Conservation (phyloP, 2,888 invertebrate genomes). For the Dryobotodes eremita region DNA sequence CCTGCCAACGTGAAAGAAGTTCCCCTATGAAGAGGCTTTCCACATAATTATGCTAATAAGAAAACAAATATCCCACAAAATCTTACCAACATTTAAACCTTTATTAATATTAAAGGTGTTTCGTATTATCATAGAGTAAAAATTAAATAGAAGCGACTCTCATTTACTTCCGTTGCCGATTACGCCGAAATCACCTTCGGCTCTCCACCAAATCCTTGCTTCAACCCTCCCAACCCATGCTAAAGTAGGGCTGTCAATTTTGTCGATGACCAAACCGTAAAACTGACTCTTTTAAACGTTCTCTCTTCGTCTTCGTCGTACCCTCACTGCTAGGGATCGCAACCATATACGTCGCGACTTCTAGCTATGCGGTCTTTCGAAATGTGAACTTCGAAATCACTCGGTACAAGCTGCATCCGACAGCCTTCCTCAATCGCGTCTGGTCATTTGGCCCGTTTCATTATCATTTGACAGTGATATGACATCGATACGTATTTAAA, state of each 20-base stretch:
- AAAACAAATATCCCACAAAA: conserved; percentile 45
- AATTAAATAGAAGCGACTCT: conserved; percentile 10
- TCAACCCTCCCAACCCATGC: no score
- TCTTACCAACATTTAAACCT: conserved; percentile 30
- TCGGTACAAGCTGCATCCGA: no score
- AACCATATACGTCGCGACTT: background rate
- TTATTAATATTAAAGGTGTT: conserved; percentile 57
- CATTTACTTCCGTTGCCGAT: background rate
- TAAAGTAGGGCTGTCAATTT: background rate
- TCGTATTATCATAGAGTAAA: conserved; percentile 31
- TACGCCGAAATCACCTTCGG: no score
- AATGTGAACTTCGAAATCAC: background rate
- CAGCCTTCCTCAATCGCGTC: background rate
- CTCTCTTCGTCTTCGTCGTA: background rate
- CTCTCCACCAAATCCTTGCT: no score
- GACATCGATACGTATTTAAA: background rate
- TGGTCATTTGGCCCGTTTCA: background rate
- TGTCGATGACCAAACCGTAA: background rate
- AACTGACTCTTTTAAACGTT: no score
- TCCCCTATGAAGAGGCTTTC: conserved; percentile 2
- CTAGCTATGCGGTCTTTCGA: background rate
- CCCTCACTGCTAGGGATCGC: background rate
- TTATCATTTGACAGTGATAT: background rate
- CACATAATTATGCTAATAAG: conserved; percentile 34
- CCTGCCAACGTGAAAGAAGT: background rate